A percentile compares a stretch with the other conserved stretches of the same genome.
Conservation (phyloP, 2,797 vertebrate species). For the Cephalopachus bancanus region DNA sequence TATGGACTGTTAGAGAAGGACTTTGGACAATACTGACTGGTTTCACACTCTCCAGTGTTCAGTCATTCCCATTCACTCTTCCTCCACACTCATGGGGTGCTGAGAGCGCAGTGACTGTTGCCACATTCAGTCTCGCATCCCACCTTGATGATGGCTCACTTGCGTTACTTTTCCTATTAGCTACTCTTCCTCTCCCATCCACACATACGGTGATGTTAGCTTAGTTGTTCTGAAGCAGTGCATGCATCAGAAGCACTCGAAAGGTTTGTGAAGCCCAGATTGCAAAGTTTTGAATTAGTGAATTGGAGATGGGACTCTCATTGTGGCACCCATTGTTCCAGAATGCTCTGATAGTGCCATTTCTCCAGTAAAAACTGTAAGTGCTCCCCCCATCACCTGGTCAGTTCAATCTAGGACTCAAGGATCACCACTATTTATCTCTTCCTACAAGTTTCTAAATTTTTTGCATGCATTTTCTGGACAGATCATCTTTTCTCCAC, state of each 20-base stretch:
- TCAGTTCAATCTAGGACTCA: background rate
- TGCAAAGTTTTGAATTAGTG: background rate
- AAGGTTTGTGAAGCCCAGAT: background rate
- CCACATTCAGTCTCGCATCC: background rate
- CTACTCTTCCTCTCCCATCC: background rate
- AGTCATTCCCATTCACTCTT: background rate
- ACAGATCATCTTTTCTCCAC: background rate
- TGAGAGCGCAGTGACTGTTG: background rate
- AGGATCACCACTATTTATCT: background rate
- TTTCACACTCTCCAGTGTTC: background rate
- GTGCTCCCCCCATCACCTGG: background rate
- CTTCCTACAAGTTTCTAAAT: background rate
- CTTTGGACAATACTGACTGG: background rate
- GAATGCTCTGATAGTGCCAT: background rate
- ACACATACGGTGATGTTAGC: background rate
- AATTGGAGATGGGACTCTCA: background rate
- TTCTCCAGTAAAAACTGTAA: background rate
- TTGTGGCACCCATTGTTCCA: background rate
- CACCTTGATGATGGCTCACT: background rate
- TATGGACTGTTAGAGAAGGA: background rate
- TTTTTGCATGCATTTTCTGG: background rate
- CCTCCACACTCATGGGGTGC: background rate
- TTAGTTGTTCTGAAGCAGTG: background rate
- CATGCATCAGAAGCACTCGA: background rate
- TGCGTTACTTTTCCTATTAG: background rate